Evolutionary conservation across 53 echinoderm and acorn worm genomes (phyloP).

Genomic region (Temnopleurus reevesii): DNA sequence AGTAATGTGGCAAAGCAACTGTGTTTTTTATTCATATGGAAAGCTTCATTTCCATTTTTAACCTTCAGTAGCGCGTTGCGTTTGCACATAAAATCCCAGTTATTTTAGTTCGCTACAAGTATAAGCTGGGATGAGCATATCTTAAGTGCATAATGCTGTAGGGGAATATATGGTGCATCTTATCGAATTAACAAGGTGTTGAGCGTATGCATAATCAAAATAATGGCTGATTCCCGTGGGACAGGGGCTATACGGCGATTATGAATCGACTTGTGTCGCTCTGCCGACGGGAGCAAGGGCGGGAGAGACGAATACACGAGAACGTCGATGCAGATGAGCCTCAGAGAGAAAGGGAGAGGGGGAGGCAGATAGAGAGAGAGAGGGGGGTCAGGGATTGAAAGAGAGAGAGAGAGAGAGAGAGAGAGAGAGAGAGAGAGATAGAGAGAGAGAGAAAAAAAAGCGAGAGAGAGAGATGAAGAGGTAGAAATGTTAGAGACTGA

Average conservation of each 20-base stretch:
- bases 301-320: not conserved
- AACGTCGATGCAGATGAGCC: not conserved
- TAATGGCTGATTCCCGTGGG: constrained; percentile 24
- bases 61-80: too few relatives aligned
- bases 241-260: not conserved
- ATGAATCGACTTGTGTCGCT: not conserved
- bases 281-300: not conserved
- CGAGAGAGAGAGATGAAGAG: not conserved
- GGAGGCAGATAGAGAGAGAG: not conserved
- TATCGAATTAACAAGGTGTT: constrained; percentile 18
- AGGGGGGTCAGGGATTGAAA: not conserved
- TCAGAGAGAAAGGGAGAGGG: not conserved
- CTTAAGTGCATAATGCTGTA: not conserved
- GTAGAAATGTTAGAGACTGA: not conserved
- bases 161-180: not conserved
- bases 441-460: not conserved
- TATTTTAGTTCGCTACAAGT: too few relatives aligned
- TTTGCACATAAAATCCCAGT: too few relatives aligned
- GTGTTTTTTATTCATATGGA: too few relatives aligned
- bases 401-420: not conserved
- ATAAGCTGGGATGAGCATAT: too few relatives aligned
- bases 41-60: too few relatives aligned
- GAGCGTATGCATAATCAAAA: constrained; percentile 25
- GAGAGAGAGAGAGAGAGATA: not conserved
- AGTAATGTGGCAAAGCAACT: too few relatives aligned